Evolutionary conservation across 2,797 vertebrate genomes (phyloP), one percentile per base, ranked within the genome.

Genomic region (Xiphophorus birchmanni): DNA sequence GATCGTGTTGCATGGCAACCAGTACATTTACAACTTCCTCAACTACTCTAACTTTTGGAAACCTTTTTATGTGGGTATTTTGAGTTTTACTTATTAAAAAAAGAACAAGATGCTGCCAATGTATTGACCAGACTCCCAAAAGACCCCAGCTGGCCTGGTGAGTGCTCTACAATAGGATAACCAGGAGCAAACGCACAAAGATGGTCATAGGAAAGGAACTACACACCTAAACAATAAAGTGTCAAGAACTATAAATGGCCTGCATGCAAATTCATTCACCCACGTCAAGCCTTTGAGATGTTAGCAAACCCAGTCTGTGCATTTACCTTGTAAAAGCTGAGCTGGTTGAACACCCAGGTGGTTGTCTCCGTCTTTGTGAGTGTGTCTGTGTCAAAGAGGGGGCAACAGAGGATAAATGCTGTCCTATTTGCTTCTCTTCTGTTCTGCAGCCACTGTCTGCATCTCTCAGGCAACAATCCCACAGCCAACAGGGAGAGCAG

Each of bases 261-360:
- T 1, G 13, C 63, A 77, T 47, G 23, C 42, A 72, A 74, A 77
- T 48, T 26, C 44, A 75, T 42, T n/a, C 18, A 54, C 44, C 6
- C 35, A 80, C 1, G 12, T 65, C 15, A 60, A 60, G 65, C 15
- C 21, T 69, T 37, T 11, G 26, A 84, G 65, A 37, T 32, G 32
- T 35, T 47, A 84, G 23, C 42, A 79, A 82, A 80, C 23, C 40
- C 23, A 83, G 81, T 86, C 26, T 80, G 79, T 81, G 81, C 45
- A 83, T 90, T 96, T 97, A 98, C 98, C 97, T 97, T 95, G 92
- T 58, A 92, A 50, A 82, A 87, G 95, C 91, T 5, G 90, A 87
- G 74, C 88, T 90, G 50, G 89, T 76, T 91, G 93, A 78, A 87
- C 75, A 32, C 90, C 87, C 88, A 94, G 79, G 92, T 74, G 0